phyloP scores from a whole-genome alignment of 64 coral and sea anemone genomes.

The Orbicella faveolata region DNA sequence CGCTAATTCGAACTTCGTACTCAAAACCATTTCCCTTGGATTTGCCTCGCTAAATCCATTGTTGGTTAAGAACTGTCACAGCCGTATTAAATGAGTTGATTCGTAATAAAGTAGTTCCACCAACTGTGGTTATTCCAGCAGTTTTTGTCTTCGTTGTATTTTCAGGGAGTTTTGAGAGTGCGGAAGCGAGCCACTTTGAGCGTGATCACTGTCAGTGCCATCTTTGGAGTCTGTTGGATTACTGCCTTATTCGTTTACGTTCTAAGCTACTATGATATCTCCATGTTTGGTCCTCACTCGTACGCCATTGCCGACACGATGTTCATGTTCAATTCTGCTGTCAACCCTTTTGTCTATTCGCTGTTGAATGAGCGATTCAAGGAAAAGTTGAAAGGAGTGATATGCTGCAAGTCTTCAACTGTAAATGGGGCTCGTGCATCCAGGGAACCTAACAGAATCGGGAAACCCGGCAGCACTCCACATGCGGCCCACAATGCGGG shows the following conservation, averaged over 20 bases:
- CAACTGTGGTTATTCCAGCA: too few relatives aligned
- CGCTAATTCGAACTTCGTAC: too few relatives aligned
- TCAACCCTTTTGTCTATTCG: constrained; percentile 50
- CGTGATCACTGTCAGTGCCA: constrained; percentile 30
- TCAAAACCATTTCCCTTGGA: too few relatives aligned
- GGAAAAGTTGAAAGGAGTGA: not conserved
- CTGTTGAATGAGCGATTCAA: constrained; percentile 33
- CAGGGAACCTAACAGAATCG: not conserved
- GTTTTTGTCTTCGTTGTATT: not conserved
- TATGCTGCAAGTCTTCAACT: not conserved
- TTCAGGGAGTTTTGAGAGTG: constrained; percentile 19
- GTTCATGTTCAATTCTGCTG: constrained; percentile 42
- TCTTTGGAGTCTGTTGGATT: constrained; percentile 40
- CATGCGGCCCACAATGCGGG: not conserved
- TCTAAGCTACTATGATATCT: not conserved
- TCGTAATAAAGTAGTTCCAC: too few relatives aligned
- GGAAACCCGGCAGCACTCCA: not conserved
- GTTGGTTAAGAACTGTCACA: too few relatives aligned
- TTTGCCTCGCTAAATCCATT: too few relatives aligned
- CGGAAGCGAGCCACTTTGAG: constrained; percentile 59
- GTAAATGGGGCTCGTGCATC: not conserved
- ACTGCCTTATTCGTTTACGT: constrained; percentile 29
- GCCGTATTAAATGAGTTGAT: too few relatives aligned
- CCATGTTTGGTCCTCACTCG: not conserved
- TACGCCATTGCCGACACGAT: constrained; percentile 31